These are phyloP conservation scores for Heliocidaris tuberculata DNA, from an alignment of 35 echinoderm and acorn worm genomes.

Conservation along the genomic window DNA sequence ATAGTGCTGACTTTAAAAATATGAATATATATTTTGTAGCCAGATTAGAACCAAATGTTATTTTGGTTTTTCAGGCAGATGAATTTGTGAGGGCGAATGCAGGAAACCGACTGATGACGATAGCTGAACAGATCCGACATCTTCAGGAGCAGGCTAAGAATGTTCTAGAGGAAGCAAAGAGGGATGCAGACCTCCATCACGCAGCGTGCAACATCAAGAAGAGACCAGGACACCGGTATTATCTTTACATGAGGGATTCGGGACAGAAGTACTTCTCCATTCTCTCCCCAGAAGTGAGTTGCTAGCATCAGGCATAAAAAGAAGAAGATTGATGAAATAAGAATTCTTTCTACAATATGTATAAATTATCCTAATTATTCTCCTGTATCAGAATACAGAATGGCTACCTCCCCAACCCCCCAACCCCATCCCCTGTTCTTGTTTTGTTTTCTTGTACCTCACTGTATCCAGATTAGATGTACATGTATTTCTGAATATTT, in stretches of 20 bases:
- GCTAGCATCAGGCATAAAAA: neutral
- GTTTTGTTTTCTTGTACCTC: no score
- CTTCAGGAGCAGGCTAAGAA: constrained; percentile 88
- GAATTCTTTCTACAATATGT: neutral
- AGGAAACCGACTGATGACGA: constrained; percentile 83
- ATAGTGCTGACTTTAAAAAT: no score
- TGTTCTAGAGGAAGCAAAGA: constrained; percentile 83
- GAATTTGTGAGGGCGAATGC: constrained; percentile 86
- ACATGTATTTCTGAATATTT: no score
- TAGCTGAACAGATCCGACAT: constrained; percentile 91
- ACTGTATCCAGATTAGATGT: no score
- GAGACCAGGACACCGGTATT: constrained; percentile 87
- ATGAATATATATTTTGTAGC: no score
- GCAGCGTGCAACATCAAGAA: constrained; percentile 93
- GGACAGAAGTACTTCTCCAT: constrained; percentile 95
- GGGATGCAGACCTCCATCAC: constrained; percentile 95
- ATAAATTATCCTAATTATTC: neutral
- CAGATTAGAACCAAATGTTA: no score
- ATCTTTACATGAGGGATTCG: constrained; percentile 75
- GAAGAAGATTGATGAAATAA: neutral
- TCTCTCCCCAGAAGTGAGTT: constrained; percentile 77
- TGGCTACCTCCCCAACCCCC: no score
- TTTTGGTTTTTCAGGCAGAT: constrained; percentile 70
- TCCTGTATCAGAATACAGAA: neutral
- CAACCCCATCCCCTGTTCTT: no score